A percentile compares a stretch with the other conserved stretches of the same genome.
Conservation (phyloP, 2,888 invertebrate species). For the Ectemnius cavifrons region DNA sequence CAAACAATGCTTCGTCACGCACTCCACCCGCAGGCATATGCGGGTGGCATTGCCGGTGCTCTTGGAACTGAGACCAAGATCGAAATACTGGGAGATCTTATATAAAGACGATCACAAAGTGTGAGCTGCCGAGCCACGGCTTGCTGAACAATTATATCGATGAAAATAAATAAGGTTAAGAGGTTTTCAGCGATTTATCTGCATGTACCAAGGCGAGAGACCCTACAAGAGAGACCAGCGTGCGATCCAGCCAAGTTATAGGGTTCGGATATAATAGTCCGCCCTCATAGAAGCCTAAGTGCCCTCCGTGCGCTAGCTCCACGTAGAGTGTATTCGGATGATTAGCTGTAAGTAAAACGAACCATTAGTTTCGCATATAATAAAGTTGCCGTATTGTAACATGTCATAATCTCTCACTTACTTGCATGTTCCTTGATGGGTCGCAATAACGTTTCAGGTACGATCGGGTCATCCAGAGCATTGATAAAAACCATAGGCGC, state of each 20-base stretch:
- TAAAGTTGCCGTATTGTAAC: background rate
- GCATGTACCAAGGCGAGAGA: conserved; percentile 83
- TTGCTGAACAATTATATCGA: conserved; percentile 29
- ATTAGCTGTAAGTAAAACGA: conserved; percentile 79
- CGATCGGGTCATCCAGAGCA: conserved; percentile 93
- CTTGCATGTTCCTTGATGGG: conserved; percentile 87
- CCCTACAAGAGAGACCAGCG: conserved; percentile 89
- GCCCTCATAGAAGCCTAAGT: conserved; percentile 96
- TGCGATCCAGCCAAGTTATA: conserved; percentile 95
- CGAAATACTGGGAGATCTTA: conserved; percentile 24
- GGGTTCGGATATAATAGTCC: conserved; percentile 92
- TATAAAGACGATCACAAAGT: conserved; percentile 32
- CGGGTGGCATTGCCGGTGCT: no score
- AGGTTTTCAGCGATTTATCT: conserved; percentile 71
- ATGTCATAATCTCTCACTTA: conserved; percentile 79
- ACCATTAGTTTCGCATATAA: background rate
- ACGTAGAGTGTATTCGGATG: conserved; percentile 86
- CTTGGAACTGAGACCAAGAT: conserved; percentile 9
- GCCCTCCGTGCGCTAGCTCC: conserved; percentile 94
- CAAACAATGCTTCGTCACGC: background rate
- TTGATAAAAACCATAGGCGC: conserved; percentile 95
- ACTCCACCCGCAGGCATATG: no score
- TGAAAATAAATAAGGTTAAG: conserved; percentile 60
- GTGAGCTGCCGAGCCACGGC: conserved; percentile 19
- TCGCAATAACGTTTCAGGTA: conserved; percentile 87